Evolutionary conservation across 2,888 invertebrate genomes (phyloP), one percentile per base, ranked within the genome.

Genomic region (Argynnis bischoffii): DNA sequence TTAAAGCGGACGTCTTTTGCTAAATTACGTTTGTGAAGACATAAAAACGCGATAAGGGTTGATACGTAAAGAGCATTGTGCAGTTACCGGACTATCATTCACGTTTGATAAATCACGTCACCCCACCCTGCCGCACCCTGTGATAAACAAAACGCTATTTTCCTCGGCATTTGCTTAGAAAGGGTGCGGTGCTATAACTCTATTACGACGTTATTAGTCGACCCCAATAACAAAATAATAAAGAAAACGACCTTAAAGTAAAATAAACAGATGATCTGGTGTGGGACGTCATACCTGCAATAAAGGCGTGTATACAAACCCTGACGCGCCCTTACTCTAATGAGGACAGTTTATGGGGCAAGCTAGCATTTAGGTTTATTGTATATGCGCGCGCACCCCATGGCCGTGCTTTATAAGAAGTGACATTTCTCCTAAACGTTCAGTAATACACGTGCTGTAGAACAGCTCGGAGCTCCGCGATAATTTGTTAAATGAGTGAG

Each of bases 251-350:
- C 87, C 90, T 90, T 89, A 89, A 90, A 83, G 77, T 81, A 82
- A 81, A 91, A 90, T 87, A 91, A 79, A 92, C 89, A 91, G 88
- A 89, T 88, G 86, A 89, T 88, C 86, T 84, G 85, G 86, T 86
- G 26, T 26, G 26, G 84, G 79, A 78, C 79, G 75, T 72, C 76
- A 78, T 78, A 86, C 86, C 84, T 84, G 85, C 87, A 83, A 88
- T 92, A 92, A 89, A 89, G 84, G 81, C 76, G 81, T 88, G 86
- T 86, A 80, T 82, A 85, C 84, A 86, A 81, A 83, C 82, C 80
- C 76, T 73, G 87, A 72, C 86, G 84, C 89, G 88, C 89, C 91
- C 90, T 89, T 87, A 87, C 83, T 79, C 88, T 92, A 92, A 92
- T 90, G 91, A 90, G 90, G 87, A 81, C 86, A 83, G 82, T 90